Conservation (phyloP, 2,888 invertebrate genomes). For the Xanthostigma xanthostigma region DNA sequence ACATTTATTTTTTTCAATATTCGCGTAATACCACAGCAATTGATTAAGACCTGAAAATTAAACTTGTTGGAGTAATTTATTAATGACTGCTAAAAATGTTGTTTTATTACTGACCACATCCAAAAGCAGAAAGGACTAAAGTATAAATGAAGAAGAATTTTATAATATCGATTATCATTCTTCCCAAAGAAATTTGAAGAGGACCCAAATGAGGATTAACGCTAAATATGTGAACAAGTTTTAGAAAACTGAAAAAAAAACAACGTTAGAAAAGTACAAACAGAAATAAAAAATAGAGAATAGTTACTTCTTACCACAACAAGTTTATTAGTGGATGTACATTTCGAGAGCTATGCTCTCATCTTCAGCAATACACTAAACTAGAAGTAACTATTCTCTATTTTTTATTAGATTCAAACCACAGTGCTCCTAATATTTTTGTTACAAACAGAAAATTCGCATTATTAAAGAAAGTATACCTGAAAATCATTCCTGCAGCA, state of each 20-base stretch:
- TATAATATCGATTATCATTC: slow-evolving; percentile 88
- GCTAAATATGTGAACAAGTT: slow-evolving; percentile 92
- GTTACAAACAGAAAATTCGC: background rate
- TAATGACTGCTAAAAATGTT: background rate
- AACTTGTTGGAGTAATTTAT: background rate
- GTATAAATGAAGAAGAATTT: slow-evolving; percentile 94
- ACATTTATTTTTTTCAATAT: slow-evolving; percentile 73
- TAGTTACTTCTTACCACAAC: too few relatives aligned
- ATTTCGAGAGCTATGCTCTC: too few relatives aligned
- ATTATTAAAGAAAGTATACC: slow-evolving; percentile 26
- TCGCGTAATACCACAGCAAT: slow-evolving; percentile 83
- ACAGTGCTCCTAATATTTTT: too few relatives aligned
- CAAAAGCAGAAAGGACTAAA: slow-evolving; percentile 85
- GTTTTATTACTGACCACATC: slow-evolving; percentile 56
- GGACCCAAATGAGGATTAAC: slow-evolving; percentile 94
- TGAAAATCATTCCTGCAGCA: slow-evolving; percentile 93
- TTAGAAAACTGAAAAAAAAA: slow-evolving; percentile 56
- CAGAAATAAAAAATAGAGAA: too few relatives aligned
- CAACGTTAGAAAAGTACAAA: background rate
- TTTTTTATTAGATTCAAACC: too few relatives aligned
- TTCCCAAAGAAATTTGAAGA: slow-evolving; percentile 79
- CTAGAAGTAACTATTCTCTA: too few relatives aligned
- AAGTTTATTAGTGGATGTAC: too few relatives aligned
- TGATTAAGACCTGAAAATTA: slow-evolving; percentile 61
- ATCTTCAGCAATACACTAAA: too few relatives aligned